These are phyloP conservation scores for Hemithea aestivaria DNA, from an alignment of 2,888 invertebrate species.

Conservation along the genomic window DNA sequence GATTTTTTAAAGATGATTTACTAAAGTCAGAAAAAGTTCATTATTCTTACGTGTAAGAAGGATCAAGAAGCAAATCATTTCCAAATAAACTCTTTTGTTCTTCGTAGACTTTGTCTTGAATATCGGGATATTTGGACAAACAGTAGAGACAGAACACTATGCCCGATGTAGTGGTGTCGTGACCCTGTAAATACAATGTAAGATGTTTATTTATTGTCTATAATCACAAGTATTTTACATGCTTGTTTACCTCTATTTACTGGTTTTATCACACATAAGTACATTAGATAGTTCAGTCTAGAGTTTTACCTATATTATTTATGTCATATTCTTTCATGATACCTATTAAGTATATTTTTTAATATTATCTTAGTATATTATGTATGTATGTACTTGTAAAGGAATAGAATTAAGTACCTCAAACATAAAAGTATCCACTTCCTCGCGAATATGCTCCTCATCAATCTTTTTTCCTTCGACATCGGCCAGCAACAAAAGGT, in stretches of 20 bases:
- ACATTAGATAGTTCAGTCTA: too few species aligned
- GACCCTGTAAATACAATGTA: constrained; percentile 54
- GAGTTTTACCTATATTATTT: too few species aligned
- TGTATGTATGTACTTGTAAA: too few species aligned
- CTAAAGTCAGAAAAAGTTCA: too few species aligned
- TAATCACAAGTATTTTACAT: too few species aligned
- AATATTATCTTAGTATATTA: too few species aligned
- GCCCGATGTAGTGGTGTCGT: constrained; percentile 80
- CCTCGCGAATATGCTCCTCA: constrained; percentile 81
- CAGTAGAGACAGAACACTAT: constrained; percentile 71
- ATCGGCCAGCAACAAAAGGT: constrained; percentile 81
- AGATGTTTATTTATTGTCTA: background rate
- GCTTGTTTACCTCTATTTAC: too few species aligned
- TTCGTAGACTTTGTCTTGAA: constrained; percentile 71
- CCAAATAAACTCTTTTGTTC: constrained; percentile 69
- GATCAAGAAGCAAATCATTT: constrained; percentile 50
- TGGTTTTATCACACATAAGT: too few species aligned
- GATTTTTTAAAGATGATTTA: too few species aligned
- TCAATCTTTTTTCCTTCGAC: constrained; percentile 79
- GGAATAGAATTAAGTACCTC: constrained; percentile 68
- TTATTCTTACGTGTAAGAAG: constrained; percentile 58
- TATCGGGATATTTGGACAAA: constrained; percentile 68
- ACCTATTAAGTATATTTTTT: too few species aligned
- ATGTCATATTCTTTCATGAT: too few species aligned
- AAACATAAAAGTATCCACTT: constrained; percentile 87